A percentile compares a stretch with the other conserved stretches of the same genome.
These are phyloP conservation scores for Bombus confusus DNA, from an alignment of 1,140 invertebrate genomes.

Conservation along the genomic window DNA sequence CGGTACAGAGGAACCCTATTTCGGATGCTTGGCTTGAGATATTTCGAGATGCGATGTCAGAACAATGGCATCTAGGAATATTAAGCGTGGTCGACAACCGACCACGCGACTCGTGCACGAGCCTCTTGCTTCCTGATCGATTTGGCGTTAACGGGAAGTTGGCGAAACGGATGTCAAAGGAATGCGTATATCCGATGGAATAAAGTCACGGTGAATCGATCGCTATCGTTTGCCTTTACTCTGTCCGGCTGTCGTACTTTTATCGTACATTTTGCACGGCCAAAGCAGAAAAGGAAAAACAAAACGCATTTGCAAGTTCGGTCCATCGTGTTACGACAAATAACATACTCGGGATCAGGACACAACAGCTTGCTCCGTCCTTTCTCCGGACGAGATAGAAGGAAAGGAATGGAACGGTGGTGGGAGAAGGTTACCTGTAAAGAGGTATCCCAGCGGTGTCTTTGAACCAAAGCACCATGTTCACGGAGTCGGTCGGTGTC, in stretches of 20 bases:
- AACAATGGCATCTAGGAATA: slow-evolving; percentile 69
- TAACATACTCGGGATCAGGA: not conserved
- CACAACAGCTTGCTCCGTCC: not conserved
- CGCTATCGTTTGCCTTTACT: not conserved
- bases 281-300: too few relatives aligned
- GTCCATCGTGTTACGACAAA: not conserved
- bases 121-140: slow-evolving; percentile 17
- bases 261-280: too few relatives aligned
- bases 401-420: too few relatives aligned
- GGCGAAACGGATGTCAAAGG: not conserved
- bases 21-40: slow-evolving; percentile 55
- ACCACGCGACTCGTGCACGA: not conserved
- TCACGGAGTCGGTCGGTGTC: slow-evolving; percentile 87
- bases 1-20: slow-evolving; percentile 65
- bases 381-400: not conserved
- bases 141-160: not conserved
- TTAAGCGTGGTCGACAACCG: slow-evolving; percentile 19
- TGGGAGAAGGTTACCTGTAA: slow-evolving; percentile 86
- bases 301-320: not conserved
- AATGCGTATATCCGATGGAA: not conserved
- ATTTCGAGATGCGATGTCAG: slow-evolving; percentile 76
- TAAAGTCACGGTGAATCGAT: not conserved
- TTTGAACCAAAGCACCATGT: slow-evolving; percentile 93
- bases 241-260: not conserved
- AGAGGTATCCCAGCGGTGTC: slow-evolving; percentile 91